A percentile compares a stretch with the other conserved stretches of the same genome.
phyloP scores from a whole-genome alignment of 2,888 invertebrate species.

The Agriopis aurantiaria region DNA sequence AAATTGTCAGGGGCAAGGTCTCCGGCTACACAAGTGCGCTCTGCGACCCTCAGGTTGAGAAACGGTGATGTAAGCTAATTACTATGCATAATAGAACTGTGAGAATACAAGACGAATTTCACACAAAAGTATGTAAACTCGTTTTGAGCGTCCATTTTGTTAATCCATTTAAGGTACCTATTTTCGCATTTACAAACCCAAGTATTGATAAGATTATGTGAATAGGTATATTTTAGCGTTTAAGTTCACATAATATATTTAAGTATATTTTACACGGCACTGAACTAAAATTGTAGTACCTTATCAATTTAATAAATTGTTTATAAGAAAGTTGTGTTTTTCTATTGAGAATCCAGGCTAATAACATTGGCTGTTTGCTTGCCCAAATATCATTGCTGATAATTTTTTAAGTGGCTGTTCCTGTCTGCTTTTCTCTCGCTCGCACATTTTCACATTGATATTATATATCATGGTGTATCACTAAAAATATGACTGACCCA shows the following conservation, averaged over 20 bases:
- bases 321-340: slow-evolving; percentile 49
- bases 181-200: background rate
- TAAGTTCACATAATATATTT: slow-evolving; percentile 56
- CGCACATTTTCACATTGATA: no score
- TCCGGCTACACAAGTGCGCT: background rate
- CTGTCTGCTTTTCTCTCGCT: no score
- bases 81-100: slow-evolving; percentile 23
- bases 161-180: background rate
- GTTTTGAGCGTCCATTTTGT: slow-evolving; percentile 29
- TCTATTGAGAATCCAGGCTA: background rate
- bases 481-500: no score
- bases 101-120: slow-evolving; percentile 23
- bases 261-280: slow-evolving; percentile 67
- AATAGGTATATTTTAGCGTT: slow-evolving; percentile 38
- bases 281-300: slow-evolving; percentile 63
- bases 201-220: slow-evolving; percentile 28
- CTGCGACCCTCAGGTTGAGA: slow-evolving; percentile 3
- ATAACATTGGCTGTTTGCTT: slow-evolving; percentile 12
- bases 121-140: slow-evolving; percentile 32
- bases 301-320: slow-evolving; percentile 69
- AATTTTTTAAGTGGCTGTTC: no score
- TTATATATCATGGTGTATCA: no score
- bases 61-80: slow-evolving; percentile 11
- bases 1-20: background rate
- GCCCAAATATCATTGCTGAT: background rate